phyloP scores from a whole-genome alignment of 2,113 vertebrate species.

The Bubo blakistoni region DNA sequence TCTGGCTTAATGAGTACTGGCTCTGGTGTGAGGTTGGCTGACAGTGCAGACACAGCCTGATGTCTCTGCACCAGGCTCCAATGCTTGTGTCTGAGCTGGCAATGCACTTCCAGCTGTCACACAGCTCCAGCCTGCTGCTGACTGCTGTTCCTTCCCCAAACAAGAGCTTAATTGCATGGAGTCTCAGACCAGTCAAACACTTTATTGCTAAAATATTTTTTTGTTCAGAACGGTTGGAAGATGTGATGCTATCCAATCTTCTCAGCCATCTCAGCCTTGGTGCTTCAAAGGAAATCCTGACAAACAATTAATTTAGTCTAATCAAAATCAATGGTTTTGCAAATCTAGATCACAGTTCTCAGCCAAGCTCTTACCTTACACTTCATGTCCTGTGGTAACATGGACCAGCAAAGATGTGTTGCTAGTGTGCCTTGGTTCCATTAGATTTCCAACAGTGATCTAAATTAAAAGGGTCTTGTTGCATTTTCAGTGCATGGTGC shows the following conservation, averaged over 20 bases:
- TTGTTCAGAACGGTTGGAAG: neutral
- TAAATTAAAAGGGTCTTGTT: neutral
- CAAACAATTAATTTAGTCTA: neutral
- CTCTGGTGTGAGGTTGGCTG: neutral
- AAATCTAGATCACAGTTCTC: neutral
- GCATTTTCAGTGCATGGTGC: neutral
- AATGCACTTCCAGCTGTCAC: neutral
- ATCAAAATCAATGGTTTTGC: fast-evolving
- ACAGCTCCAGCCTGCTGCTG: neutral
- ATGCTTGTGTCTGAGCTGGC: neutral
- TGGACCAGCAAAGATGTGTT: neutral
- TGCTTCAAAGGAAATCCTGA: neutral
- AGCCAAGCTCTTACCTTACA: neutral
- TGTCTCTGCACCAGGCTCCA: neutral
- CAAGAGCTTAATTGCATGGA: neutral
- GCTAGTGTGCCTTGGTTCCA: fast-evolving
- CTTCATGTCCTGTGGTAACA: neutral
- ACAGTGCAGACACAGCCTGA: neutral
- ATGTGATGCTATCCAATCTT: neutral
- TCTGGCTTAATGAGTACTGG: neutral
- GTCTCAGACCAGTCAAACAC: neutral
- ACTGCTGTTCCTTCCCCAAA: neutral
- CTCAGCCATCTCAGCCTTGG: neutral
- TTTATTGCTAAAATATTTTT: neutral
- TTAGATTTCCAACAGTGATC: neutral